Evolutionary conservation across 1,140 invertebrate genomes (phyloP).

Genomic region (Scaptomyza montana): DNA sequence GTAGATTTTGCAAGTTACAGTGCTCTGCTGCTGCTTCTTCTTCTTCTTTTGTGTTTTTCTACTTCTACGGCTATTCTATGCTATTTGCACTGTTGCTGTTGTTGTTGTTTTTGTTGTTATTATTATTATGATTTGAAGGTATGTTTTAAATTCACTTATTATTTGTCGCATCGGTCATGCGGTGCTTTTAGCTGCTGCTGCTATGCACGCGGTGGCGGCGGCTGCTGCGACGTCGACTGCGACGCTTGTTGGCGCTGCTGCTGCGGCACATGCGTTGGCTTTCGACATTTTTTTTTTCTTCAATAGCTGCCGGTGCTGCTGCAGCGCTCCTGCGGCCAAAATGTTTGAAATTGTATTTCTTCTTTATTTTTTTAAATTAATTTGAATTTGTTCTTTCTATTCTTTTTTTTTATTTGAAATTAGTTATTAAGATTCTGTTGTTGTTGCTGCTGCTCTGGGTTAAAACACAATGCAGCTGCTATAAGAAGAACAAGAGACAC

Average conservation of each 20-base stretch:
- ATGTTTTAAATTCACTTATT: constrained; percentile 23
- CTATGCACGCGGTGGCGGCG: constrained; percentile 35
- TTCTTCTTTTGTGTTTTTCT: constrained; percentile 18
- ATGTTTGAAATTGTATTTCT: constrained; percentile 7
- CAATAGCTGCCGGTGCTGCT: not conserved
- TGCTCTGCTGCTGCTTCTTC: constrained; percentile 1
- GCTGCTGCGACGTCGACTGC: constrained; percentile 23
- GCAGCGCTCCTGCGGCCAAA: constrained; percentile 8
- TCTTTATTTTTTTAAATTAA: not conserved
- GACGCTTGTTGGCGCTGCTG: constrained; percentile 40
- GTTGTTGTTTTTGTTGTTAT: constrained; percentile 25
- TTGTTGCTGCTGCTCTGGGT: constrained; percentile 18
- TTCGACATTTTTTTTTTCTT: constrained; percentile 52
- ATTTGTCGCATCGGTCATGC: constrained; percentile 39
- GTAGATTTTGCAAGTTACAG: constrained; percentile 26
- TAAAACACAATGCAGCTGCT: constrained; percentile 21
- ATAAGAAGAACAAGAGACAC: constrained; percentile 13
- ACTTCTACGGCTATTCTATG: constrained; percentile 23
- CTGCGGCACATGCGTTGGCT: constrained; percentile 39
- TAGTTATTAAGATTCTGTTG: not conserved
- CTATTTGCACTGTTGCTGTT: constrained; percentile 6
- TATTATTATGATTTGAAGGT: constrained; percentile 14
- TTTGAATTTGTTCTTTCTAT: not conserved
- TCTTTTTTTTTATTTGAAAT: constrained; percentile 7
- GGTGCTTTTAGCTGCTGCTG: constrained; percentile 32